Evolutionary conservation across 2,113 vertebrate genomes (phyloP), one percentile per base, ranked within the genome.

Genomic region (Albula goreensis): DNA sequence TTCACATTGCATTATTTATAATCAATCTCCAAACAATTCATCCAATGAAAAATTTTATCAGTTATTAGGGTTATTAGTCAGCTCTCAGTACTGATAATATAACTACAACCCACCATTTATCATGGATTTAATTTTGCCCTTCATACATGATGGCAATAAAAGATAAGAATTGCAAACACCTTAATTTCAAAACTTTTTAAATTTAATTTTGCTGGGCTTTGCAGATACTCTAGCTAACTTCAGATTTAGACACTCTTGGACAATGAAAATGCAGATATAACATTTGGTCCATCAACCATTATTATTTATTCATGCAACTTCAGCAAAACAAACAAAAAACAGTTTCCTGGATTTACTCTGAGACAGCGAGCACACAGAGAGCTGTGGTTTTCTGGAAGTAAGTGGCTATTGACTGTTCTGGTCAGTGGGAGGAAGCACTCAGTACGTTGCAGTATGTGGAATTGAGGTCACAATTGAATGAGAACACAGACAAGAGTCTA

Each of bases 401-500:
- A 74, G 70, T 74, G 70, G n/a, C n/a, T 25, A 31, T 74, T 74
- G 70, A 74, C n/a, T 74, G 70, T 70, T 70, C 13, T 74, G 70
- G 70, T 31, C 70, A 9, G 70, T n/a, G 70, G n/a, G 70, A 74
- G 70, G n/a, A 74, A 74, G 70, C 70, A 74, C 70, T 74, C 63
- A 60, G 56, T n/a, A 22, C 5, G 10, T 6, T 70, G n/a, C n/a
- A 31, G 70, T 31, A 74, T 74, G 70, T 74, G 6, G 22, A 11
- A 74, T 74, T 19, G n/a, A 31, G 6, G 70, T 66, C 56, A 60
- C 56, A 15, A n/a, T 10, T 74, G 70, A 31, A 74, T 25, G 4
- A 74, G 22, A 31, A n/a, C 22, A 31, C n/a, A 66, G 60, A 66
- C 2, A 66, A 66, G 60, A 66, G 17, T 7, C 12, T 56, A 56